phyloP scores from a whole-genome alignment of 2,888 invertebrate genomes.

The Pristionchus exspectatus region DNA sequence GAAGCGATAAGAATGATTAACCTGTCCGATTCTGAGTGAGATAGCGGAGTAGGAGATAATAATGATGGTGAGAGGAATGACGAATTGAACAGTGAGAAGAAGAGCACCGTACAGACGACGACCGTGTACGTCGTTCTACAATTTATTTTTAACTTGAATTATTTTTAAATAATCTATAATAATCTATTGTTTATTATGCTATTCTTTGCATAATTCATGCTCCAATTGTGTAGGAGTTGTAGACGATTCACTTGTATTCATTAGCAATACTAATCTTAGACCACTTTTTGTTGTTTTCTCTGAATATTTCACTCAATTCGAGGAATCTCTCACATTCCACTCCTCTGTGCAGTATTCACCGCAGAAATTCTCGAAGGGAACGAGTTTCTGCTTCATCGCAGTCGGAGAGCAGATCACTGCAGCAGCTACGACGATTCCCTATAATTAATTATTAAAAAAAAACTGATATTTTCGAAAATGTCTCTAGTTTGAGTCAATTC shows the following conservation, averaged over 20 bases:
- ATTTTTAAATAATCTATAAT: neutral
- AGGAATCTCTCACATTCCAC: slow-evolving; percentile 57
- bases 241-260: neutral
- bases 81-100: slow-evolving; percentile 74
- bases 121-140: slow-evolving; percentile 27
- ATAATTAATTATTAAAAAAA: slow-evolving; percentile 29
- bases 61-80: slow-evolving; percentile 76
- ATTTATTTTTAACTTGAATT: neutral
- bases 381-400: slow-evolving; percentile 73
- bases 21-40: slow-evolving; percentile 75
- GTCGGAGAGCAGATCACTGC: slow-evolving; percentile 71
- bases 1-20: slow-evolving; percentile 14
- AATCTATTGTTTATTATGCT: no score
- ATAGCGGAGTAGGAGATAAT: slow-evolving; percentile 77
- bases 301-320: no score
- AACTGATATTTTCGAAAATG: slow-evolving; percentile 1
- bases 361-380: slow-evolving; percentile 71
- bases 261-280: neutral
- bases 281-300: neutral
- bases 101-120: slow-evolving; percentile 73
- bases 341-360: slow-evolving; percentile 73
- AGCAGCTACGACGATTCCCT: slow-evolving; percentile 70
- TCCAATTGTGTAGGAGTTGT: no score
- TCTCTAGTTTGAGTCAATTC: neutral
- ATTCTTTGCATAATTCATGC: no score